Conservation (phyloP, 2,888 invertebrate genomes). For the Agrilus biguttatus region DNA sequence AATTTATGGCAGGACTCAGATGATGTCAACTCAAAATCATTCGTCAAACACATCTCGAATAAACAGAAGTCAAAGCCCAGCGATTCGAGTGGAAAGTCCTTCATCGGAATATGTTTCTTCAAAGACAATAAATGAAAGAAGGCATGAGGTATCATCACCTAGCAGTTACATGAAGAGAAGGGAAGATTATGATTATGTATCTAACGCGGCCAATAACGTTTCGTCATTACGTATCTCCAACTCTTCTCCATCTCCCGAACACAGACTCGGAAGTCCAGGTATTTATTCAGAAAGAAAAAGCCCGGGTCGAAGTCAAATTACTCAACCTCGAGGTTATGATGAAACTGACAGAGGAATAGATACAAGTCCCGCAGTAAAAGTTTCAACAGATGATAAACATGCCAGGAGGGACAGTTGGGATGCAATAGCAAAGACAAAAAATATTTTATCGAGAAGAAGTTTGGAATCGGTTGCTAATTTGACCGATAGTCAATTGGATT, state of each 20-base stretch:
- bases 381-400: slow-evolving; percentile 39
- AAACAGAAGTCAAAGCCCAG: slow-evolving; percentile 24
- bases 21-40: neutral
- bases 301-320: no score
- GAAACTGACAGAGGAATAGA: slow-evolving; percentile 28
- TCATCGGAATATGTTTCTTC: slow-evolving; percentile 22
- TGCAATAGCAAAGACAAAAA: slow-evolving; percentile 64
- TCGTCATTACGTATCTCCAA: slow-evolving; percentile 24
- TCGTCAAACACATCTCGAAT: neutral
- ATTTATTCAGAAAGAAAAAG: no score
- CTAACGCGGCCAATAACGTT: slow-evolving; percentile 23
- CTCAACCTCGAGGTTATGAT: slow-evolving; percentile 8
- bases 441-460: slow-evolving; percentile 54
- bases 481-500: slow-evolving; percentile 44
- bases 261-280: no score
- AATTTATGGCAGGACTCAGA: slow-evolving; percentile 3
- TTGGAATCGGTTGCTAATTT: slow-evolving; percentile 56
- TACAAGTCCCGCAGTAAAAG: slow-evolving; percentile 42
- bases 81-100: no score
- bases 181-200: slow-evolving; percentile 16
- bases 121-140: slow-evolving; percentile 23
- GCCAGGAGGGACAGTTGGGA: slow-evolving; percentile 69
- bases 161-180: slow-evolving; percentile 19
- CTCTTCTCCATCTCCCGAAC: slow-evolving; percentile 8
- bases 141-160: slow-evolving; percentile 23